These are phyloP conservation scores for Terrapene triunguis DNA, from an alignment of 2,113 vertebrate genomes.

Conservation along the genomic window DNA sequence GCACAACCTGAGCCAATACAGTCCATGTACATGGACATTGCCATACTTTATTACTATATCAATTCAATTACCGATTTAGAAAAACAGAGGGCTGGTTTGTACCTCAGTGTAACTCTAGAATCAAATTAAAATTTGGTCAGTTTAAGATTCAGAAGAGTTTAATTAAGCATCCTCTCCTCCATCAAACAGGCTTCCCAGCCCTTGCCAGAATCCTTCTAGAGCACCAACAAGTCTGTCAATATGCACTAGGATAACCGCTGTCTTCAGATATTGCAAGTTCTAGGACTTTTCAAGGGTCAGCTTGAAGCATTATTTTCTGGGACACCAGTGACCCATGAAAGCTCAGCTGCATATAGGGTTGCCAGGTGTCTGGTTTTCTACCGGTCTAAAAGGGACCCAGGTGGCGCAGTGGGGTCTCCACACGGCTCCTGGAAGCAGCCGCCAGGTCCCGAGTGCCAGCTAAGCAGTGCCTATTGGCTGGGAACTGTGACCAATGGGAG, in stretches of 20 bases:
- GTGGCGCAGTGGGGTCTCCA: no score
- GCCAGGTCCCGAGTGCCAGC: no score
- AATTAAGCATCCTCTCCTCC: background rate
- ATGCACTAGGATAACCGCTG: background rate
- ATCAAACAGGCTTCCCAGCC: background rate
- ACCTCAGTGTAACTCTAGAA: background rate
- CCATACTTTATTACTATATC: background rate
- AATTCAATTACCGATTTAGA: background rate
- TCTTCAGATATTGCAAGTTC: background rate
- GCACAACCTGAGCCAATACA: background rate
- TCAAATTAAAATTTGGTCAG: fast-evolving
- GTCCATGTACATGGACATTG: background rate
- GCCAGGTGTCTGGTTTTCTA: no score
- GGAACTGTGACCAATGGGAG: no score
- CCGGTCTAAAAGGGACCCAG: no score
- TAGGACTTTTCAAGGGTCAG: background rate
- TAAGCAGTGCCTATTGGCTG: no score
- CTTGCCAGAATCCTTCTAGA: background rate
- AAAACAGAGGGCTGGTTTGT: fast-evolving
- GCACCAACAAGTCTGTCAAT: background rate
- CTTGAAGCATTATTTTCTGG: background rate
- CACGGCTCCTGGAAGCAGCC: no score
- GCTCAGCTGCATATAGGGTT: background rate
- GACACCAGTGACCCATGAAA: background rate
- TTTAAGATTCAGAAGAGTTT: background rate